Percentiles rank a stretch among this genome's conserved stretches.
These are phyloP conservation scores for Ascidia mentula DNA, from an alignment of 23 tunicate genomes.

Conservation along the genomic window DNA sequence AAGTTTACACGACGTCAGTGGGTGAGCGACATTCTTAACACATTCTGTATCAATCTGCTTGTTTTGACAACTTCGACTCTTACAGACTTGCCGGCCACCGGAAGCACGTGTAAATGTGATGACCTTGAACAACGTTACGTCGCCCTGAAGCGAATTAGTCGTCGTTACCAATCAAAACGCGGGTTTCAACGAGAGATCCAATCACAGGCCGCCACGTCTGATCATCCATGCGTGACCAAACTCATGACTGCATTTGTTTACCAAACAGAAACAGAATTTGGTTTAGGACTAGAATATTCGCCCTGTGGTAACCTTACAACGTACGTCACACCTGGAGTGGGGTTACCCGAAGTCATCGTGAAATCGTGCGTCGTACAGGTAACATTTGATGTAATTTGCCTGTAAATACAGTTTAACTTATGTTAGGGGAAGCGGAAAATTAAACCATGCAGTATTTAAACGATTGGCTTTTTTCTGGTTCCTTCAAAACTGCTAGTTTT, in stretches of 20 bases:
- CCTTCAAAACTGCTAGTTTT: no score
- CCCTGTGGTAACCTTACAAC: neutral
- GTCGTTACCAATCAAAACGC: slow-evolving; percentile 5
- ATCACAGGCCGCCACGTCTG: slow-evolving; percentile 1
- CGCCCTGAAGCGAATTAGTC: neutral
- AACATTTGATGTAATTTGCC: neutral
- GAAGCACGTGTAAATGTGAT: neutral
- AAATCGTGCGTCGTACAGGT: neutral
- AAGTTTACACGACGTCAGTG: neutral
- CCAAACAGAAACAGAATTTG: neutral
- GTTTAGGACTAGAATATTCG: slow-evolving; percentile 1
- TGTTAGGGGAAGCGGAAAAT: no score
- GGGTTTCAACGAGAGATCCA: neutral
- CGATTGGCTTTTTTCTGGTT: no score
- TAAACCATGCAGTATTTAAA: no score
- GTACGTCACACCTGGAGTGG: neutral
- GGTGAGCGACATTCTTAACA: no score
- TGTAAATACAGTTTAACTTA: neutral
- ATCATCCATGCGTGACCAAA: slow-evolving; percentile 9
- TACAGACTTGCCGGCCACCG: neutral
- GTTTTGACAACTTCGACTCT: neutral
- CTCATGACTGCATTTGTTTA: neutral
- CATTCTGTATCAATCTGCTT: no score
- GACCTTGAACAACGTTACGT: neutral
- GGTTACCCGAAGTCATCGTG: slow-evolving; percentile 6